Percentiles rank a stretch among this genome's conserved stretches.
phyloP scores from a whole-genome alignment of 1,140 invertebrate genomes.

The Drosophila pachea region DNA sequence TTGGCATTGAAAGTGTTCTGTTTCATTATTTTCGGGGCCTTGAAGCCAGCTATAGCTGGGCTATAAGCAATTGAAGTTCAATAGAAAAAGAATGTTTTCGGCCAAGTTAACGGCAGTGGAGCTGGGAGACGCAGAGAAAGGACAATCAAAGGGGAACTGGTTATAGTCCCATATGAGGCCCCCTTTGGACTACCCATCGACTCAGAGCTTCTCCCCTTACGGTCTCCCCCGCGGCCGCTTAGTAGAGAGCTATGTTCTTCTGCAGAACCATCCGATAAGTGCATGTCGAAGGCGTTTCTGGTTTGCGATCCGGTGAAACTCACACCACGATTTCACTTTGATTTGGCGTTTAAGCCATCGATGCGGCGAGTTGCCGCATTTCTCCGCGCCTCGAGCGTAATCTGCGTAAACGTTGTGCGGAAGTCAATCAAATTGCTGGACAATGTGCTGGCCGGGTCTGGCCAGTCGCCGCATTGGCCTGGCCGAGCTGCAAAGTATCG shows the following conservation, averaged over 20 bases:
- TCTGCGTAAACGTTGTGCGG: conserved; percentile 57
- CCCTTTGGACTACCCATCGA: too few species aligned
- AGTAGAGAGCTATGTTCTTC: too few species aligned
- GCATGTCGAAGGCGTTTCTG: not conserved
- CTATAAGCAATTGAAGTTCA: too few species aligned
- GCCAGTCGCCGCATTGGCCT: conserved; percentile 24
- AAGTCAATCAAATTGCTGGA: conserved; percentile 50
- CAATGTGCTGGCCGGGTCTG: conserved; percentile 34
- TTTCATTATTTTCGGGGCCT: not conserved
- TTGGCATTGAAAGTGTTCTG: conserved; percentile 3
- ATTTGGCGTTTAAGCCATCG: conserved; percentile 27
- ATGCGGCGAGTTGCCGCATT: conserved; percentile 17
- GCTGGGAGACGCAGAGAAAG: too few species aligned
- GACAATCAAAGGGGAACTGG: too few species aligned
- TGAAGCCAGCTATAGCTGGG: too few species aligned
- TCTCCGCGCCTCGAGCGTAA: conserved; percentile 37
- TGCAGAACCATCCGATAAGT: not conserved
- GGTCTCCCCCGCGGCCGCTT: too few species aligned
- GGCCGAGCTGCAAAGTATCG: conserved; percentile 35
- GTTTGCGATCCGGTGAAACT: conserved; percentile 7
- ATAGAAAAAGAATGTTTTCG: not conserved
- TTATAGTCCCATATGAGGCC: too few species aligned
- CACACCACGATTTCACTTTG: conserved; percentile 36
- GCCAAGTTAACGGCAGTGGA: too few species aligned
- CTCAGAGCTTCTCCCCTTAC: too few species aligned